Percentiles rank a stretch among this genome's conserved stretches.
Evolutionary conservation across 2,888 invertebrate genomes (phyloP).

Genomic region (Bibio marci): DNA sequence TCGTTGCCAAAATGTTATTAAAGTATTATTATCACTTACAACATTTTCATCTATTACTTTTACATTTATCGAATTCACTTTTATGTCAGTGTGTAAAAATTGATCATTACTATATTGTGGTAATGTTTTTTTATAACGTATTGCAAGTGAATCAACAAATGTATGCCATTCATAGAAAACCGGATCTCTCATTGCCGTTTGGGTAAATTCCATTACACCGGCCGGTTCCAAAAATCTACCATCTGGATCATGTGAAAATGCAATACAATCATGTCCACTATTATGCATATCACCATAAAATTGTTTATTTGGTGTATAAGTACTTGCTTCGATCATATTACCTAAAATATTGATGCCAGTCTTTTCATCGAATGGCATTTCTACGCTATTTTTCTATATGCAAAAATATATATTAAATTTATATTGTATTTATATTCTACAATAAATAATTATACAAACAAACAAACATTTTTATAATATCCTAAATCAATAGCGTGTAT

Average conservation of each 20-base stretch:
- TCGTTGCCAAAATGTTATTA: conserved; percentile 19
- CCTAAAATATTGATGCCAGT: conserved; percentile 22
- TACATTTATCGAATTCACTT: too few species aligned
- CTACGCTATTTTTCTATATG: conserved; percentile 11
- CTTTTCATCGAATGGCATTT: conserved; percentile 14
- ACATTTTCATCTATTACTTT: neutral
- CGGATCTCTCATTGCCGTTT: conserved; percentile 24
- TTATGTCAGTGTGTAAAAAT: conserved; percentile 11
- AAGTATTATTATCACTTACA: conserved; percentile 5
- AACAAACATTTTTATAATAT: conserved; percentile 9
- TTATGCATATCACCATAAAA: conserved; percentile 20
- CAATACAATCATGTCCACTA: conserved; percentile 17
- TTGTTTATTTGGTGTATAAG: conserved; percentile 10
- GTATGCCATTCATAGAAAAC: conserved; percentile 26
- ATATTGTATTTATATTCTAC: too few species aligned
- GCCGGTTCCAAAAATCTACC: conserved; percentile 39
- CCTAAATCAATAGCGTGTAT: conserved; percentile 60
- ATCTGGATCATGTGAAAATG: conserved; percentile 19
- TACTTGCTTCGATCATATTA: conserved; percentile 18
- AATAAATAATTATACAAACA: too few species aligned
- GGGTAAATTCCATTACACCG: conserved; percentile 21
- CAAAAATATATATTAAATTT: neutral
- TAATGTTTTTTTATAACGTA: conserved; percentile 18
- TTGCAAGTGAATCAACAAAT: conserved; percentile 21
- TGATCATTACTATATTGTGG: conserved; percentile 16